Base-by-base conservation (phyloP, 2,888 invertebrate genomes). In the Aleiodes testaceus region DNA sequence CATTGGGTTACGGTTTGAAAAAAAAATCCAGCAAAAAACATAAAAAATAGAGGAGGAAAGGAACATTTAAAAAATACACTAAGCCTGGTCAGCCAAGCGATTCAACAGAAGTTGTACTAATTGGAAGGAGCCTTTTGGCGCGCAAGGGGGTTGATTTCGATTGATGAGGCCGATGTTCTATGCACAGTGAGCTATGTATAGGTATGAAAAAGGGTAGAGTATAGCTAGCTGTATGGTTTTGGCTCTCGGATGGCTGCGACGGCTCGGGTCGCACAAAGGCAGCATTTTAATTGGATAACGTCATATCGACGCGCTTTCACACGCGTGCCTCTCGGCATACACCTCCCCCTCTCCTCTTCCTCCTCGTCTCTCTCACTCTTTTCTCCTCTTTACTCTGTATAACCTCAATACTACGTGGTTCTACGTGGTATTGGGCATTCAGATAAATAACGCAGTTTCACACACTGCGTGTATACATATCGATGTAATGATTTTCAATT, bases 281-380 rank as follows among this genome's bases (percentile, higher is more conserved):
- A 77, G 74, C 79, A 83, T 84, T 85, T 85, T 85, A 85, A 85
- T 85, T 85, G 85, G 85, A 85, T 84, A 84, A 82, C 83, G 82
- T 84, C 82, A 82, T 82, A 82, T 83, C 84, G 81, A 82, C 78
- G 81, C 79, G 78, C 80, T 80, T 80, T 81, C 79, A 81, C 81
- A 82, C 79, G 79, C 81, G 79, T 77, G 80, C 80, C 81, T 67
- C 72, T 72, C 79, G 78, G 78, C 80, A 79, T 80, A 80, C 77
- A 77, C 76, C 14, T 5, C 22, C 26, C 26, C 26, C 5, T 26
- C 26, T 5, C 5, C 26, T 26, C 26, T 26, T 5, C 26, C 1
- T 26, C 26, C 26, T 26, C 26, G 4, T 30, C 1, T 26, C 44
- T 61, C 44, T 61, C 20, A 16, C 45, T 53, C n/a, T 22, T 26